Evolutionary conservation across 2,113 vertebrate species (phyloP), one percentile per base, ranked within the genome.

Genomic region (Aphyosemion australe): DNA sequence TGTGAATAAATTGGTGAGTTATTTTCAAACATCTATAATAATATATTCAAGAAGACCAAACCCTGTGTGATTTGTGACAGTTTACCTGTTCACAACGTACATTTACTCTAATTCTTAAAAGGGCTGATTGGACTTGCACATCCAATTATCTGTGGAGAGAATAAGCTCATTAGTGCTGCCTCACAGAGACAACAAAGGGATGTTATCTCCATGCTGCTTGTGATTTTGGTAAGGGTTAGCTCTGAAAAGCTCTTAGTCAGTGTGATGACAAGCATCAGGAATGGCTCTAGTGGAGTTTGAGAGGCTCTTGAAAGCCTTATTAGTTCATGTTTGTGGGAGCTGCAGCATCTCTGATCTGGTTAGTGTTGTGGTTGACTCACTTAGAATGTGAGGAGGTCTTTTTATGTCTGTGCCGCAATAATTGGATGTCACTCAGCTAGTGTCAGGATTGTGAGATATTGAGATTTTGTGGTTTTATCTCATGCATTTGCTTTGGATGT

Each of bases 271-370:
- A 62, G 58, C 57, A 54, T 52, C 21, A 20, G 73, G 37, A 54
- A 18, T 12, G 31, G 51, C 47, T 62, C 20, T 47, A 39, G 41
- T 55, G 65, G 54, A 62, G 52, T 62, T 65, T 46, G 55, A 26
- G 43, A 76, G 67, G 67, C 55, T 70, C n/a, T 74, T 72, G 69
- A 84, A 64, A 76, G 69, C 90, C 90, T 85, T 92, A 90, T 92
- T 92, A 86, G 90, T 83, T 84, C 77, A 90, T 92, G 90, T 91
- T 92, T 89, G 90, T 80, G 61, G 64, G 37, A 74, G 61, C 78
- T 11, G 64, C 34, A 86, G 83, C 70, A 64, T 56, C 55, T 66
- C 59, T 8, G 69, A 54, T 86, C 88, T 90, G 85, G 76, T 87
- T 42, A 78, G 65, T 61, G 74, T 90, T 9, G 19, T 1, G 39